Evolutionary conservation across 2,113 vertebrate genomes (phyloP).

Genomic region (Apeltes quadracus): DNA sequence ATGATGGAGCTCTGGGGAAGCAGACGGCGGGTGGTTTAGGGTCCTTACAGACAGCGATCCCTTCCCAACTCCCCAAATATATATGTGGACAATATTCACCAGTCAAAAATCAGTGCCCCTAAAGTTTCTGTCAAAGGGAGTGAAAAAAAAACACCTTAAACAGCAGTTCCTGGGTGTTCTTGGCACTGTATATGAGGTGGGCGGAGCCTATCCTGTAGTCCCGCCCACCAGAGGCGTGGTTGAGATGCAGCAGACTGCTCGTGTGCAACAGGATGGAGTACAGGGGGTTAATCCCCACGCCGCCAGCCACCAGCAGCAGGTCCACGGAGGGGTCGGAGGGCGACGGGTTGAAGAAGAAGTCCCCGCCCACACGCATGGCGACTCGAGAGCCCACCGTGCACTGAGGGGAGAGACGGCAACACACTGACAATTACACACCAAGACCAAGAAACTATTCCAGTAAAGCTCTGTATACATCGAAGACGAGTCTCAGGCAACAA

Average conservation of each 20-base stretch:
- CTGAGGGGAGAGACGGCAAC: slow-evolving; percentile 65
- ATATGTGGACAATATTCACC: neutral
- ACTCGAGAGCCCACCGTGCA: slow-evolving; percentile 87
- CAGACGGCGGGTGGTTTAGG: neutral
- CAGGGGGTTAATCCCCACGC: slow-evolving; percentile 95
- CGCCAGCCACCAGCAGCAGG: slow-evolving; percentile 91
- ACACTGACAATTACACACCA: neutral
- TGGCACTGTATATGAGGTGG: slow-evolving; percentile 91
- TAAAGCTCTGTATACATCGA: neutral
- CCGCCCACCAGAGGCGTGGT: slow-evolving; percentile 51
- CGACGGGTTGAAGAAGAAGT: slow-evolving; percentile 93
- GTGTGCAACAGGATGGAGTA: slow-evolving; percentile 92
- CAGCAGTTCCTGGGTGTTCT: slow-evolving; percentile 86
- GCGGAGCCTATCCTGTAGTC: slow-evolving; percentile 79
- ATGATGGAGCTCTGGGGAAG: slow-evolving; percentile 84
- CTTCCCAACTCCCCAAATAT: neutral
- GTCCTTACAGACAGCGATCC: neutral
- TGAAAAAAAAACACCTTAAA: slow-evolving; percentile 85
- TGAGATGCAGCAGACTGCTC: slow-evolving; percentile 82
- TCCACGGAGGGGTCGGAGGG: slow-evolving; percentile 84
- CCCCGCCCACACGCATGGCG: slow-evolving; percentile 89
- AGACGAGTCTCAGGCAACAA: slow-evolving; percentile 15
- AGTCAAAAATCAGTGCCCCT: neutral
- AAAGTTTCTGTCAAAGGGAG: too few relatives aligned
- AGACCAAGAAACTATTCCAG: neutral